Conservation (phyloP, 2,113 vertebrate species). For the Myxocyprinus asiaticus region DNA sequence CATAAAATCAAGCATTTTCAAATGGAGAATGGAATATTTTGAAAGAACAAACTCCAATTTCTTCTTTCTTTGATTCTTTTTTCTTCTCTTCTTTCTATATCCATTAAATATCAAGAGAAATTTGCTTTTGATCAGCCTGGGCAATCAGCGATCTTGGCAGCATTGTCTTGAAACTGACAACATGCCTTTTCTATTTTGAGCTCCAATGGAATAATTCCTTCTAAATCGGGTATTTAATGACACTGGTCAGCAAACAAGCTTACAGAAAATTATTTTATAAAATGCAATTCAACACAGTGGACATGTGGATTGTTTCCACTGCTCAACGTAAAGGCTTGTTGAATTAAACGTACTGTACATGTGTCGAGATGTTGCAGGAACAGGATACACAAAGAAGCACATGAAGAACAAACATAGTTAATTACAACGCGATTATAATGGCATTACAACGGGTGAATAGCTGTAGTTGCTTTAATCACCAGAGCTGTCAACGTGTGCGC, state of each 20-base stretch:
- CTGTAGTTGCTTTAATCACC: constrained; percentile 13
- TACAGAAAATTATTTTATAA: background rate
- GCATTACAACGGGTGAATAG: background rate
- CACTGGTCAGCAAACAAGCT: background rate
- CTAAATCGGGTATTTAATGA: background rate
- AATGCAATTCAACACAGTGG: background rate
- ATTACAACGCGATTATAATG: constrained; percentile 12
- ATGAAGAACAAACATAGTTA: background rate
- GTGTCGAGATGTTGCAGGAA: background rate
- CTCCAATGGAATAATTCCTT: background rate
- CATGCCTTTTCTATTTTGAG: background rate
- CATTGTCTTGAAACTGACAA: background rate
- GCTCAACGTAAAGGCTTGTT: background rate
- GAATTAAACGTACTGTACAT: background rate
- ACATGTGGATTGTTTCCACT: constrained; percentile 11
- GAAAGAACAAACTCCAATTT: too few relatives aligned
- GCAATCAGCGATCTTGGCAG: background rate
- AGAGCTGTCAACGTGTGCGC: constrained; percentile 1
- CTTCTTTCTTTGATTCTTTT: too few relatives aligned
- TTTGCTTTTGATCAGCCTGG: background rate
- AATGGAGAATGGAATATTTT: too few relatives aligned
- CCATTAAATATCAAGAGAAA: background rate
- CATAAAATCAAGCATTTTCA: too few relatives aligned
- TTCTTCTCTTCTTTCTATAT: background rate
- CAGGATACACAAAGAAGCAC: background rate